Percentiles rank a stretch among this genome's conserved stretches.
Conservation (phyloP, 2,888 invertebrate species). For the Nomada lathburiana region DNA sequence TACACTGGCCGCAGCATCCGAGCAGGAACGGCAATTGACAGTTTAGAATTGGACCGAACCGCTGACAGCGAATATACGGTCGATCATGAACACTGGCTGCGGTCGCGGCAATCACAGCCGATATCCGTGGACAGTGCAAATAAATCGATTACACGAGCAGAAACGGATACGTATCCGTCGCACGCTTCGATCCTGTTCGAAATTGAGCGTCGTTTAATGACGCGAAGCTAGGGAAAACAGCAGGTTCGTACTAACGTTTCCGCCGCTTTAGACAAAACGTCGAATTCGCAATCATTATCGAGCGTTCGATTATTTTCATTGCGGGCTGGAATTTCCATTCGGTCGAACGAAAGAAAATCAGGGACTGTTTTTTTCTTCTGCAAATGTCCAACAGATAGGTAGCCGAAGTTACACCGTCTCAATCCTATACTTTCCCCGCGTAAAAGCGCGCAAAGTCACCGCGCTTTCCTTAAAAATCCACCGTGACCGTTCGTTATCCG, state of each 20-base stretch:
- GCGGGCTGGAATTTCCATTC: no score
- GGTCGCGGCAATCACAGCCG: constrained; percentile 49
- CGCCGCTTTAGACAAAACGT: not conserved
- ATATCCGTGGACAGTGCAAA: constrained; percentile 44
- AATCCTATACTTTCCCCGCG: constrained; percentile 44
- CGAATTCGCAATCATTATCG: not conserved
- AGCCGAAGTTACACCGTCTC: not conserved
- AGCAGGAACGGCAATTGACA: constrained; percentile 65
- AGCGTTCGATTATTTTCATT: not conserved
- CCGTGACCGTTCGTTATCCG: constrained; percentile 67
- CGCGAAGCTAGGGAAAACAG: no score
- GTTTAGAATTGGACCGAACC: constrained; percentile 64
- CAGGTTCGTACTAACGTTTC: no score
- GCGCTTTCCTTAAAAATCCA: constrained; percentile 32
- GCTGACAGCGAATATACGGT: constrained; percentile 66
- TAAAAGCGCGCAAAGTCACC: constrained; percentile 3
- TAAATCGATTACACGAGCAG: constrained; percentile 36
- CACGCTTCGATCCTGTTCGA: not conserved
- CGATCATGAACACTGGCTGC: constrained; percentile 66
- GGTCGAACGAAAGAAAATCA: not conserved
- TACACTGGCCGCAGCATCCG: constrained; percentile 42
- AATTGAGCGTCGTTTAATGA: constrained; percentile 3
- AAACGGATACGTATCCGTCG: not conserved
- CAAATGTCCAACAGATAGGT: not conserved
- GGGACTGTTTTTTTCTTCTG: not conserved